phyloP scores from a whole-genome alignment of 2,888 invertebrate species.

The Pristionchus fissidentatus region DNA sequence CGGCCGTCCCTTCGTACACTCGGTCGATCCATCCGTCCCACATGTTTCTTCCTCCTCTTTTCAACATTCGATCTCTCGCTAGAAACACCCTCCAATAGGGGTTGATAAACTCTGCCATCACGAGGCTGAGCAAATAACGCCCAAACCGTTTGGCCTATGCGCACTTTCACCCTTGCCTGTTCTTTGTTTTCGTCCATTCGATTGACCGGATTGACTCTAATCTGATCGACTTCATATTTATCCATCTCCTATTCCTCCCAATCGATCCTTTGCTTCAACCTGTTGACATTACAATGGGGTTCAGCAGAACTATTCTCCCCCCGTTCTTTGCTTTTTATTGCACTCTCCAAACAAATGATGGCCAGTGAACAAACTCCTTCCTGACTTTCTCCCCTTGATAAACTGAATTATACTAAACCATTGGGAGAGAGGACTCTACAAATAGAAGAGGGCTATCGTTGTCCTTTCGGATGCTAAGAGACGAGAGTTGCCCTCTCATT shows the following conservation, averaged over 20 bases:
- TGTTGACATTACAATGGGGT: slow-evolving; percentile 16
- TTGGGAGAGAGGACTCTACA: background rate
- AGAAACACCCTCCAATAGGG: background rate
- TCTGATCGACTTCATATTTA: slow-evolving; percentile 20
- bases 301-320: background rate
- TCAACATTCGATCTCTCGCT: slow-evolving; percentile 9
- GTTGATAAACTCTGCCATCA: background rate
- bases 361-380: background rate
- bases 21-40: slow-evolving; percentile 2
- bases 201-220: slow-evolving; percentile 29
- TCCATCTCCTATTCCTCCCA: background rate
- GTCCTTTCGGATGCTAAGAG: background rate
- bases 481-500: background rate
- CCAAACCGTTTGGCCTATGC: background rate
- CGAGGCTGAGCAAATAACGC: background rate
- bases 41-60: slow-evolving; percentile 38
- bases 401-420: background rate
- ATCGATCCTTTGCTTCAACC: too few relatives aligned
- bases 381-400: background rate
- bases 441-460: background rate
- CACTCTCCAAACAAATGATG: slow-evolving; percentile 22
- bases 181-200: slow-evolving; percentile 23
- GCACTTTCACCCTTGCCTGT: slow-evolving; percentile 23
- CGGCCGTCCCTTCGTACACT: slow-evolving; percentile 25
- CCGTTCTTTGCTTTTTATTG: slow-evolving; percentile 21